Evolutionary conservation across 1,140 invertebrate species (phyloP).

Genomic region (Drosophila subobscura): DNA sequence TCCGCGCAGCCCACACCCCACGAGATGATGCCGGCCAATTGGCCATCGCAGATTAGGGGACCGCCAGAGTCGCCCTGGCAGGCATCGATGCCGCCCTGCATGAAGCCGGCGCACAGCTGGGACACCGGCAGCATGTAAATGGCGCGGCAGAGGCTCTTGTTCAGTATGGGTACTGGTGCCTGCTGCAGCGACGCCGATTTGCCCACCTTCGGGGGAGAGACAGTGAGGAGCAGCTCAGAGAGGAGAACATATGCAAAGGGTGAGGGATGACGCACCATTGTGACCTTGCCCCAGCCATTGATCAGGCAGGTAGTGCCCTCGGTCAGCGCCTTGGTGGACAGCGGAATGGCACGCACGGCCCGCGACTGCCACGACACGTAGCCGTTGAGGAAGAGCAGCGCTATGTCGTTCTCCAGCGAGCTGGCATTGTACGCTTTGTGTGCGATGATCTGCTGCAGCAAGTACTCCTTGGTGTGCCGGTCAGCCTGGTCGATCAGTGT

Average conservation of each 20-base stretch:
- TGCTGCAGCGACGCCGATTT: slow-evolving; percentile 21
- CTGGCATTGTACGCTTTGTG: slow-evolving; percentile 18
- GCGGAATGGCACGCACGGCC: slow-evolving; percentile 1
- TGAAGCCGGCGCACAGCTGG: slow-evolving; percentile 66
- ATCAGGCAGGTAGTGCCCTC: slow-evolving; percentile 46
- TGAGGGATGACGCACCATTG: background rate
- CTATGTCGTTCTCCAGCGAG: slow-evolving; percentile 60
- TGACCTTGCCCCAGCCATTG: slow-evolving; percentile 55
- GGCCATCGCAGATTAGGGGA: slow-evolving; percentile 84
- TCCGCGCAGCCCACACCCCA: slow-evolving; percentile 89
- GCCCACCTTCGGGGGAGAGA: slow-evolving; percentile 5
- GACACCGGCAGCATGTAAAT: slow-evolving; percentile 45
- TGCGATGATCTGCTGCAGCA: slow-evolving; percentile 42
- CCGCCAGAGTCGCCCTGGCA: slow-evolving; percentile 86
- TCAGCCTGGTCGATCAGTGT: slow-evolving; percentile 11
- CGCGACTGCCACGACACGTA: slow-evolving; percentile 15
- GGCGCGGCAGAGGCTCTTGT: slow-evolving; percentile 17
- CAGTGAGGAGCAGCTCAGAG: too few species aligned
- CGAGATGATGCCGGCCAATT: slow-evolving; percentile 88
- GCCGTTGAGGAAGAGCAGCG: slow-evolving; percentile 51
- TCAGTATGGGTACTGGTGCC: slow-evolving; percentile 48
- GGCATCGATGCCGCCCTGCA: slow-evolving; percentile 60
- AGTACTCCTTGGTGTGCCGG: slow-evolving; percentile 19
- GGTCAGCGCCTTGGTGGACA: background rate
- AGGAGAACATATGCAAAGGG: too few species aligned